Evolutionary conservation across 2,888 invertebrate species (phyloP).

Genomic region (Dolichomitus sp.): DNA sequence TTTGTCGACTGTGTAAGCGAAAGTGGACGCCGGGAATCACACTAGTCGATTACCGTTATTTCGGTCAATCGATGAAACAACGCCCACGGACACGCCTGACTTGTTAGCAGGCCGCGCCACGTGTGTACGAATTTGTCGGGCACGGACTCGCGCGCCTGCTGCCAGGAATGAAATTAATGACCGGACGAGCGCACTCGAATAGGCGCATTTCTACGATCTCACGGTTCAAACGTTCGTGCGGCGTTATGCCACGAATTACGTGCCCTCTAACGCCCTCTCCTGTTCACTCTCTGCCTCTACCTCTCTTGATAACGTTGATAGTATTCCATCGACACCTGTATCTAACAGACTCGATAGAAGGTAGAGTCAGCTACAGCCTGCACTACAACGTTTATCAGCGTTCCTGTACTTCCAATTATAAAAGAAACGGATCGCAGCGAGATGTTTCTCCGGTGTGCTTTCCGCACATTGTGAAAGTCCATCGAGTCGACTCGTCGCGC

Average conservation of each 20-base stretch:
- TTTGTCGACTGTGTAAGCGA: constrained; percentile 61
- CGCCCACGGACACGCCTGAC: constrained; percentile 67
- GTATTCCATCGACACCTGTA: constrained; percentile 14
- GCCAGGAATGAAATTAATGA: constrained; percentile 73
- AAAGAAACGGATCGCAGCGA: constrained; percentile 10
- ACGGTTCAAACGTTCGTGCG: constrained; percentile 38
- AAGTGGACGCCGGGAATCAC: constrained; percentile 64
- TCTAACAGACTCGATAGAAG: constrained; percentile 16
- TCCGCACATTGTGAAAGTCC: neutral
- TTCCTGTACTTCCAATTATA: constrained; percentile 52
- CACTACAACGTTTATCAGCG: constrained; percentile 4
- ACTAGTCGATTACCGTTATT: constrained; percentile 70
- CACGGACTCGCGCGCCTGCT: constrained; percentile 49
- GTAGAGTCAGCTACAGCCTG: constrained; percentile 5
- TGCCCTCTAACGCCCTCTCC: constrained; percentile 15
- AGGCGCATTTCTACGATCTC: constrained; percentile 57
- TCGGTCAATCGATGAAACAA: constrained; percentile 69
- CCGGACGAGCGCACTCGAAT: constrained; percentile 66
- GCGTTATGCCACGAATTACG: constrained; percentile 18
- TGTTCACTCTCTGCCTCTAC: neutral
- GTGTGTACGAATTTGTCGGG: constrained; percentile 47
- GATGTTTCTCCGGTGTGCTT: constrained; percentile 14
- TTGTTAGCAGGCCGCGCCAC: constrained; percentile 59
- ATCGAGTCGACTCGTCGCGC: constrained; percentile 13
- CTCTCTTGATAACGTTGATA: constrained; percentile 28